Conservation (phyloP, 2,113 vertebrate genomes). For the Oncorhynchus nerka region DNA sequence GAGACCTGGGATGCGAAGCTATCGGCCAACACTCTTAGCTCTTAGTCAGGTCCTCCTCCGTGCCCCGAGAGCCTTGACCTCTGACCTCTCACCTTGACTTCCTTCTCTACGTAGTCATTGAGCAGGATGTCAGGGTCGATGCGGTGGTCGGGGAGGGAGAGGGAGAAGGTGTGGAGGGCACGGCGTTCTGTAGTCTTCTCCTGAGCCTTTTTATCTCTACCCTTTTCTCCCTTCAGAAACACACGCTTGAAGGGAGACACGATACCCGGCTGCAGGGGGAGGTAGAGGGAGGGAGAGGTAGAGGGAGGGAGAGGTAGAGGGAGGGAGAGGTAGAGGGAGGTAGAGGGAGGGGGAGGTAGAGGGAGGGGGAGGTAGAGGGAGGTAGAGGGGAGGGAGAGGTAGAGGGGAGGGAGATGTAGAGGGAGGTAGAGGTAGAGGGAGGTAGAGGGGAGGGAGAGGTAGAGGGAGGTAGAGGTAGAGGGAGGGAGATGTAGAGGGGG, state of each 20-base stretch:
- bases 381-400: background rate
- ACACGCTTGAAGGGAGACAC: slow-evolving; percentile 96
- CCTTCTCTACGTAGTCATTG: slow-evolving; percentile 97
- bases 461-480: background rate
- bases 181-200: slow-evolving; percentile 90
- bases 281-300: slow-evolving; percentile 8
- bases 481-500: background rate
- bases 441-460: background rate
- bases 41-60: background rate
- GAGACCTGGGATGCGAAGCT: too few species aligned
- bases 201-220: slow-evolving; percentile 90
- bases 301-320: slow-evolving; percentile 8
- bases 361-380: background rate
- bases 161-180: slow-evolving; percentile 88
- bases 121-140: slow-evolving; percentile 92
- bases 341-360: too few species aligned
- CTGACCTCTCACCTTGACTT: slow-evolving; percentile 85
- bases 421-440: background rate
- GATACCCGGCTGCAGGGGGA: slow-evolving; percentile 83
- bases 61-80: background rate
- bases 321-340: background rate
- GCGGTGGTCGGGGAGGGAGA: slow-evolving; percentile 84
- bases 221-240: slow-evolving; percentile 94
- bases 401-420: background rate
- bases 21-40: too few species aligned